phyloP scores from a whole-genome alignment of 2,797 vertebrate genomes.

The Cirrhinus molitorella region DNA sequence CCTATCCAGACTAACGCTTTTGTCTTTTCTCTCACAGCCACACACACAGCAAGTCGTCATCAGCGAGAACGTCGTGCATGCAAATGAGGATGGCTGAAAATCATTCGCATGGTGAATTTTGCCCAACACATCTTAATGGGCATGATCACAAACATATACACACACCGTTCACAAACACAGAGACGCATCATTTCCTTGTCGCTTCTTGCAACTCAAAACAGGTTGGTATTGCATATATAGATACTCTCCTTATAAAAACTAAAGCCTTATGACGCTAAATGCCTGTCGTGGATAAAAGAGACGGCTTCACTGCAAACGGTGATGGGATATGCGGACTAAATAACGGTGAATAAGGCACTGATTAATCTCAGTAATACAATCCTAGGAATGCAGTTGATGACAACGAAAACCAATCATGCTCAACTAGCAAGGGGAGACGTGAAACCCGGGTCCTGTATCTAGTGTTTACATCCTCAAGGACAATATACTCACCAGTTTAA shows the following conservation, averaged over 20 bases:
- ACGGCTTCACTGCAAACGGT: background rate
- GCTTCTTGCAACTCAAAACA: background rate
- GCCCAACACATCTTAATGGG: background rate
- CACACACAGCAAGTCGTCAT: slow-evolving; percentile 1
- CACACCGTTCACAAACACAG: slow-evolving; percentile 17
- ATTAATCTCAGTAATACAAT: slow-evolving; percentile 48
- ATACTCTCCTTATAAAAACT: background rate
- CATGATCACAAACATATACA: background rate
- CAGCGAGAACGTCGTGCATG: slow-evolving; percentile 35
- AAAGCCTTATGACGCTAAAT: background rate
- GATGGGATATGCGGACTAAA: background rate
- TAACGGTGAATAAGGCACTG: slow-evolving; percentile 51
- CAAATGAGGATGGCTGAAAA: slow-evolving; percentile 64
- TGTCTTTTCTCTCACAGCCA: slow-evolving; percentile 62
- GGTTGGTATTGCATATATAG: slow-evolving; percentile 44
- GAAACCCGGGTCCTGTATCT: slow-evolving; percentile 1
- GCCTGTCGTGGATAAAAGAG: background rate
- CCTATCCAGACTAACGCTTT: slow-evolving; percentile 53
- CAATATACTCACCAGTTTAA: slow-evolving; percentile 32
- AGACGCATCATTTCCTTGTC: background rate
- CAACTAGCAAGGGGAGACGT: slow-evolving; percentile 55
- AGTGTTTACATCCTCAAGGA: slow-evolving; percentile 12
- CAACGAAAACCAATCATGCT: background rate
- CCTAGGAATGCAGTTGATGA: slow-evolving; percentile 27
- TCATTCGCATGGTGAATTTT: slow-evolving; percentile 31